These are phyloP conservation scores for Mus caroli DNA, from an alignment of 2,797 vertebrate species.

Conservation along the genomic window DNA sequence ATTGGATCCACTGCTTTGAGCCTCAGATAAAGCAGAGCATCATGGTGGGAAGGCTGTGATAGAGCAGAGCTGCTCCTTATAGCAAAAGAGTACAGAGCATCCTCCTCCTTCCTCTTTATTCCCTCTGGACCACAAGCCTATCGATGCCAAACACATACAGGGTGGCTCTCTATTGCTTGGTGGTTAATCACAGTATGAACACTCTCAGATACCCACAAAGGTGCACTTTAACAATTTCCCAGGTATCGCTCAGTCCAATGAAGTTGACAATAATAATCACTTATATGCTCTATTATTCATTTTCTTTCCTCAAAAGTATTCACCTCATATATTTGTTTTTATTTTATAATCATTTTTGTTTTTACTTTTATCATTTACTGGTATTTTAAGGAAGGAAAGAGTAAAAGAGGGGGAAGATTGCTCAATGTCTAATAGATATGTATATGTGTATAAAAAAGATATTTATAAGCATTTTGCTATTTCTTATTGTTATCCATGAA, in stretches of 20 bases:
- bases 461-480: background rate
- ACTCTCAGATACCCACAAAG: background rate
- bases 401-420: background rate
- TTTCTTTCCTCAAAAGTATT: background rate
- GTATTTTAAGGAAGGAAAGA: slow-evolving; percentile 35
- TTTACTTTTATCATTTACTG: background rate
- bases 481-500: slow-evolving; percentile 36
- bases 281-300: background rate
- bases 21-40: background rate
- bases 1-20: background rate
- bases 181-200: background rate
- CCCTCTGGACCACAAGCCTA: background rate
- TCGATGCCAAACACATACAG: background rate
- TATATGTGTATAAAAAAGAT: no score
- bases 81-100: background rate
- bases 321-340: background rate
- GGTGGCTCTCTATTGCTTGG: background rate
- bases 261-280: background rate
- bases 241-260: background rate
- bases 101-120: background rate
- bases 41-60: background rate
- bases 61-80: background rate
- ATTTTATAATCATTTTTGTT: background rate
- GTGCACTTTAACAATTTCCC: background rate
- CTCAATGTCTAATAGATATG: background rate